phyloP scores from a whole-genome alignment of 2,888 invertebrate genomes.

The Watsonalla binaria region DNA sequence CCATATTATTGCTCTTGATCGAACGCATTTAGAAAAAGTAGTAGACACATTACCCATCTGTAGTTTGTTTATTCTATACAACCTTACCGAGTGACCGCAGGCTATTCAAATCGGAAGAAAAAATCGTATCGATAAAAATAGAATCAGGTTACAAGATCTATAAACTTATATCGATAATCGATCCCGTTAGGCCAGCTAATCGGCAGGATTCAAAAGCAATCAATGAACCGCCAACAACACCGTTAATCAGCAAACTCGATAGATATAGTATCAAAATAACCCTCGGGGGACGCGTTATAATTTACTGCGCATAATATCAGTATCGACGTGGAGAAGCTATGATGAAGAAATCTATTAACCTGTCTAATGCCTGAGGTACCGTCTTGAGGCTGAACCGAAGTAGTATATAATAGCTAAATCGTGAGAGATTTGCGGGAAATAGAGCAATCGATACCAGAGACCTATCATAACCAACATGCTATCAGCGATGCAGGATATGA shows the following conservation, averaged over 20 bases:
- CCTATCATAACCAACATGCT: neutral
- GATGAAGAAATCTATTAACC: constrained; percentile 45
- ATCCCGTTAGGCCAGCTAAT: neutral
- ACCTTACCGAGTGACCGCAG: neutral
- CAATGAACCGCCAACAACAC: constrained; percentile 5
- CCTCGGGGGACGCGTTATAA: constrained; percentile 27
- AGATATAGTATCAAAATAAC: constrained; percentile 23
- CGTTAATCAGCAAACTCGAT: constrained; percentile 20
- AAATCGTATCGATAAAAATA: too few species aligned
- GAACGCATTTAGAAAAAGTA: neutral
- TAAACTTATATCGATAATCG: neutral
- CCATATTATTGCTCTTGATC: constrained; percentile 11
- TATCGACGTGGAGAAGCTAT: constrained; percentile 26
- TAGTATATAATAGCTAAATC: neutral
- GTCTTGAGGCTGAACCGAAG: neutral
- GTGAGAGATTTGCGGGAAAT: neutral
- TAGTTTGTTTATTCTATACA: neutral
- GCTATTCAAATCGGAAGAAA: too few species aligned
- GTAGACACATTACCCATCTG: neutral
- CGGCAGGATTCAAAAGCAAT: constrained; percentile 1
- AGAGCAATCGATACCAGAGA: neutral
- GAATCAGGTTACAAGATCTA: neutral
- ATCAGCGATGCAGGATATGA: neutral
- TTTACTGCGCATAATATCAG: constrained; percentile 22
- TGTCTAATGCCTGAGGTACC: neutral